Conservation (phyloP, 2,797 vertebrate genomes). For the Pyrrhura leucotis region DNA sequence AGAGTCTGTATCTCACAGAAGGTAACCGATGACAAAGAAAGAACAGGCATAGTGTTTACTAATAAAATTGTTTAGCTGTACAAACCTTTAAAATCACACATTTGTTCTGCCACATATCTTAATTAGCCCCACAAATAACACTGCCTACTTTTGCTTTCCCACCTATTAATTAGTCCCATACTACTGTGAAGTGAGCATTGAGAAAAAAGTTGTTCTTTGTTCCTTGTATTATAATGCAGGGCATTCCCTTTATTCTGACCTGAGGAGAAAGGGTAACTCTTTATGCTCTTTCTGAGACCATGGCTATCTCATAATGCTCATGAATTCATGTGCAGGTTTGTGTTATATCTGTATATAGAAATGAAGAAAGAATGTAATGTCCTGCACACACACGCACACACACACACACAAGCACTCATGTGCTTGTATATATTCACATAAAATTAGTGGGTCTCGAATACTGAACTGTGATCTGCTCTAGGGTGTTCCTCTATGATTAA, state of each 20-base stretch:
- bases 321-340: background rate
- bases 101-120: conserved; percentile 31
- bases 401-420: too few species aligned
- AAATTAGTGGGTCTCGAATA: background rate
- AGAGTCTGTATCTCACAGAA: background rate
- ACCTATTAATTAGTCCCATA: conserved; percentile 25
- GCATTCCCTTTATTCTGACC: background rate
- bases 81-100: conserved; percentile 10
- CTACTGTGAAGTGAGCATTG: background rate
- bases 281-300: background rate
- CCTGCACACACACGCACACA: background rate
- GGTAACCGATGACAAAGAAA: background rate
- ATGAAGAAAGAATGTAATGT: background rate
- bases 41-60: background rate
- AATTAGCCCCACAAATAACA: conserved; percentile 28
- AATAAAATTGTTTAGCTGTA: conserved; percentile 37
- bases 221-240: background rate
- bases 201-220: background rate
- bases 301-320: background rate
- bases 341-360: background rate
- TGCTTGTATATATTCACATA: background rate
- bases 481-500: background rate
- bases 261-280: background rate
- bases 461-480: background rate
- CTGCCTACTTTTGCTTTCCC: background rate